These are phyloP conservation scores for Erithacus rubecula DNA, from an alignment of 2,797 vertebrate genomes.

Conservation along the genomic window DNA sequence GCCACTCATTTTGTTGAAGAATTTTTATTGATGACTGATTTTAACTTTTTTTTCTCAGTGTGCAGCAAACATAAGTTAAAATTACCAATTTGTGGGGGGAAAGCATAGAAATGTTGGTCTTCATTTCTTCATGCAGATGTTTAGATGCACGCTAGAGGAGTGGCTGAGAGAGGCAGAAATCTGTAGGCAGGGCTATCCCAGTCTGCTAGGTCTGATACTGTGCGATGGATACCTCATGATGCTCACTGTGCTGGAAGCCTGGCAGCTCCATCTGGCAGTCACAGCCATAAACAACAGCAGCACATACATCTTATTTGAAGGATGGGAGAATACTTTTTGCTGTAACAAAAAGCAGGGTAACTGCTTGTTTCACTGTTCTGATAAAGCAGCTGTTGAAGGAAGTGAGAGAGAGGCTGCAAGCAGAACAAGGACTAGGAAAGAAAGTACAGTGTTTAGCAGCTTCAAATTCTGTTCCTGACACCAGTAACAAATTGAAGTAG, in stretches of 20 bases:
- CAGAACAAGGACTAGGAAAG: neutral
- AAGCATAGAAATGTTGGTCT: fast-evolving
- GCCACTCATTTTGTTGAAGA: neutral
- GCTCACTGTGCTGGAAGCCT: neutral
- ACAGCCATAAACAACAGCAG: neutral
- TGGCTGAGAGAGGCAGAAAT: neutral
- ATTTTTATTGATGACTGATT: neutral
- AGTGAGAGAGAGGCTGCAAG: neutral
- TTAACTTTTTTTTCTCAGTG: neutral
- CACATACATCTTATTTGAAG: neutral
- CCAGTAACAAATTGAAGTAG: neutral
- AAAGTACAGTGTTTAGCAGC: neutral
- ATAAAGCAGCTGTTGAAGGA: neutral
- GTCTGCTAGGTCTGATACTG: neutral
- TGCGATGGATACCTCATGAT: neutral
- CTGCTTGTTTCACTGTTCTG: neutral
- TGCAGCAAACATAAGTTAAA: neutral
- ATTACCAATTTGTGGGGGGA: neutral
- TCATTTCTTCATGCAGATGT: neutral
- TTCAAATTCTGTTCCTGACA: neutral
- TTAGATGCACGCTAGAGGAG: neutral
- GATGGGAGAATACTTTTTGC: neutral
- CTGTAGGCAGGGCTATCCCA: neutral
- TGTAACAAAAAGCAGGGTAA: no score
- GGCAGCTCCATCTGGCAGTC: neutral